Evolutionary conservation across 2,888 invertebrate species (phyloP), one percentile per base, ranked within the genome.

Genomic region (Cephus pygmeus): DNA sequence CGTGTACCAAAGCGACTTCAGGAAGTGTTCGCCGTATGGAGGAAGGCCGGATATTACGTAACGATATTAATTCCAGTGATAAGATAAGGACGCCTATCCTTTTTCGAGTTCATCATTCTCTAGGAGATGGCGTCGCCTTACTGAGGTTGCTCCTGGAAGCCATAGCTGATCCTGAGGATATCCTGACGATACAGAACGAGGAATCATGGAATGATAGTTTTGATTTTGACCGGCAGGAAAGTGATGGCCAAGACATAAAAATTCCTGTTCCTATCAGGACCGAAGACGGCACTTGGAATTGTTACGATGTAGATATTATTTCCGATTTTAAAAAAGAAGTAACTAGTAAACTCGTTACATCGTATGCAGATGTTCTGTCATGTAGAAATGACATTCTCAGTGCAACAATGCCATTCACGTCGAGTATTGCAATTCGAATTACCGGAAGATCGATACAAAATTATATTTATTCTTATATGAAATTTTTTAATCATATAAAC

Each of bases 51-150:
- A 73, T 56, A n/a, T 75, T 33, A 11, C 73, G 23, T 12, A 23
- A 33, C 33, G 69, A 69, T 35, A 33, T 12, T 23, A 0, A 31
- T 71, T 31, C 31, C 71, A 33, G 31, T 71, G 33, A 71, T 6
- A 84, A 79, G 83, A 87, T 40, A 83, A 90, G 79, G 88, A 91
- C 88, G 73, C 93, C 93, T 1, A 88, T 94, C 56, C 85, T 94
- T 78, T 92, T 93, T 81, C 92, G 93, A 79, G 90, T 94, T 76
- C 93, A 94, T 85, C 94, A 94, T 87, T 91, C 93, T 9, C 85
- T 94, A 1, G 93, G 93, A 1, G 93, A 94, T 83, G 93, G 94
- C 1, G 92, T 92, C 1, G 92, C 93, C 6, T 85, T 94, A 12
- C 86, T 93, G 69, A 91, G 92, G 77, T 88, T 94, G 79, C 86